These are phyloP conservation scores for Chiloscyllium punctatum DNA, from an alignment of 2,797 vertebrate genomes.

Conservation along the genomic window DNA sequence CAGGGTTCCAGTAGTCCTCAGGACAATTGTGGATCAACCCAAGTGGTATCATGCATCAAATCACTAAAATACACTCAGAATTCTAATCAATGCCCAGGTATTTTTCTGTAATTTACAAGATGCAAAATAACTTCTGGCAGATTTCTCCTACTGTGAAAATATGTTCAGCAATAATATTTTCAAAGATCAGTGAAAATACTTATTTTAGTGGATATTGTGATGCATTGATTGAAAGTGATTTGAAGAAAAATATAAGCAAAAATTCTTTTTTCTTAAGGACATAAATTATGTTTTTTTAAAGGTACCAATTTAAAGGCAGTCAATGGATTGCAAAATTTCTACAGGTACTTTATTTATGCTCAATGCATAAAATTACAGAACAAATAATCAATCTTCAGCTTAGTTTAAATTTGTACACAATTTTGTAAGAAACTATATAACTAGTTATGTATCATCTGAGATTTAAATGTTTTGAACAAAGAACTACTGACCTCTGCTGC, in stretches of 20 bases:
- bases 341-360: background rate
- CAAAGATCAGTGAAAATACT: background rate
- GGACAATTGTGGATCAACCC: background rate
- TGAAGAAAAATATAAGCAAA: too few relatives aligned
- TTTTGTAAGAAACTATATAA: background rate
- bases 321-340: background rate
- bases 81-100: background rate
- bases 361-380: background rate
- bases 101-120: background rate
- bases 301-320: background rate
- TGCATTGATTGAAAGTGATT: background rate
- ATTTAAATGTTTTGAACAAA: background rate
- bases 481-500: constrained; percentile 79
- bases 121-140: background rate
- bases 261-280: too few relatives aligned
- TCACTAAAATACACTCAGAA: background rate
- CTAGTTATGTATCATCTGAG: background rate
- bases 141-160: background rate
- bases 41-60: background rate
- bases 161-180: background rate
- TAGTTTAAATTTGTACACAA: background rate
- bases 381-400: background rate
- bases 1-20: background rate
- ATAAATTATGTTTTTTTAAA: too few relatives aligned
- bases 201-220: background rate